Base-by-base conservation (phyloP, 2,888 invertebrate species). In the Myathropa florea region DNA sequence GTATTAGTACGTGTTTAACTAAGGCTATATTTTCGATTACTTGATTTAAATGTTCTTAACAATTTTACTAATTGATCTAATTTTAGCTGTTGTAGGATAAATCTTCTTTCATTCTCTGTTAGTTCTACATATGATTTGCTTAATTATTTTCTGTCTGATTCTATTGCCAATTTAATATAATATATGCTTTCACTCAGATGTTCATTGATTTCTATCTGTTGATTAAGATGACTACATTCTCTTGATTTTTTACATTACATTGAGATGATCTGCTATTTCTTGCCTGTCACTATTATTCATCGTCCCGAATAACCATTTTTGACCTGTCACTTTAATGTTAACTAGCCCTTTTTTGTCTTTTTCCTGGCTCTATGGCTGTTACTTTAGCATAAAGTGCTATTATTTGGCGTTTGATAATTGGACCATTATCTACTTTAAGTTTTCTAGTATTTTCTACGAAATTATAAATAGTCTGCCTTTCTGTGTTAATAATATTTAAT, bases 1-100 rank as follows among this genome's bases (percentile, higher is more conserved):
- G 64, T 55, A 79, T 18, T 18, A 79, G 18, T 33, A 71, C 79
- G 12, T 71, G 57, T 64, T 71, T 79, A 33, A 39, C 9, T 26
- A 57, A 57, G 1, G 71, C 57, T 24, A 57, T 71, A 12, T 36
- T 71, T 10, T 79, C 71, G 36, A 68, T 60, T 0, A 77, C 60
- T 21, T 77, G 77, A n/a, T 77, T 60, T 21, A 77, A 12, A 36
- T 77, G 60, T 10, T 77, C 68, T 46, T 70, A 24, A 23, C 2
- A 60, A 26, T 33, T 6, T 72, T 21, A 24, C 9, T 57, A n/a
- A 12, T 60, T 60, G 60, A n/a, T 60, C 28, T 24, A n/a, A 14
- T n/a, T 60, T 60, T 7, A 28, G n/a, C 24, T 60, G 60, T 6
- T 60, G 10, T 57, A 23, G 14, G 21, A 23, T 9, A 10, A 57